Evolutionary conservation across 2,797 vertebrate species (phyloP).

Genomic region (Onychomys arenicola): DNA sequence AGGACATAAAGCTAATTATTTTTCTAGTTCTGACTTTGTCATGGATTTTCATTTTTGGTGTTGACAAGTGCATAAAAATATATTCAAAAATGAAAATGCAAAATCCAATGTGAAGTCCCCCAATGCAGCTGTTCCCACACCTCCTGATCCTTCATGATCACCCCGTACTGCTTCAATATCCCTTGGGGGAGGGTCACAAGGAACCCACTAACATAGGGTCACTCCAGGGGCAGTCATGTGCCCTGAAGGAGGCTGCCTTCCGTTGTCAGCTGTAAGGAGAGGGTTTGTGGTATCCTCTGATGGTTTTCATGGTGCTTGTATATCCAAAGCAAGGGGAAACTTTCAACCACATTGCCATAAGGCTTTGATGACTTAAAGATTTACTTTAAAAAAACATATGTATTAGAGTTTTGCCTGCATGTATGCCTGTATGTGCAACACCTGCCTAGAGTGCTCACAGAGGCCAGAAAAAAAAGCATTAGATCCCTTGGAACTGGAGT

Average conservation of each 20-base stretch:
- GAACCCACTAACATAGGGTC: background rate
- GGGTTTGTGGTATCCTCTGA: rapidly evolving
- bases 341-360: background rate
- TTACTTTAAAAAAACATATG: background rate
- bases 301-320: rapidly evolving
- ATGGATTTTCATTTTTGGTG: background rate
- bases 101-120: background rate
- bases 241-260: background rate
- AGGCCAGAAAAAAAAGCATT: background rate
- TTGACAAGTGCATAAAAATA: background rate
- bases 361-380: background rate
- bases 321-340: background rate
- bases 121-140: rapidly evolving
- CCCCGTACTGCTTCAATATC: background rate
- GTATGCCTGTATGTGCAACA: too few relatives aligned
- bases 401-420: background rate
- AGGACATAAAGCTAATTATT: background rate
- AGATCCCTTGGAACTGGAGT: background rate
- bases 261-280: rapidly evolving
- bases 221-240: background rate
- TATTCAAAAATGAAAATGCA: background rate
- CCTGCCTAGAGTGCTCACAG: background rate
- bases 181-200: background rate
- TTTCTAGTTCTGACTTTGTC: background rate
- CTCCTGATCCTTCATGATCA: background rate